phyloP scores from a whole-genome alignment of 2,797 vertebrate species.

The Acanthurus tractus region DNA sequence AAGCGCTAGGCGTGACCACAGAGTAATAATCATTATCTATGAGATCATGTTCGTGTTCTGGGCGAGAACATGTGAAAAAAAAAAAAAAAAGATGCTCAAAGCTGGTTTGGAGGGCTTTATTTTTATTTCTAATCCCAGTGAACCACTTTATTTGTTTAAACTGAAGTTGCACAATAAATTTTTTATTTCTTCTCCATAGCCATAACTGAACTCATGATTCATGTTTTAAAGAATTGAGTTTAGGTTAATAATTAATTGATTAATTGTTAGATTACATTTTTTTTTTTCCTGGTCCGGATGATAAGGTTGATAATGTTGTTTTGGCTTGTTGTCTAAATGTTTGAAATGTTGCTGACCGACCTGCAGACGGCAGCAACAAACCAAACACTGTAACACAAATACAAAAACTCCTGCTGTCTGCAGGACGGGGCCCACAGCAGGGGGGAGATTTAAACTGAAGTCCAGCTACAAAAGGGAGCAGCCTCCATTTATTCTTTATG shows the following conservation, averaged over 20 bases:
- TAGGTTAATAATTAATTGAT: too few relatives aligned
- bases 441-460: background rate
- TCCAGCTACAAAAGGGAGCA: background rate
- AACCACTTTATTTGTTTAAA: too few relatives aligned
- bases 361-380: constrained; percentile 52
- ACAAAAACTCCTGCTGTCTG: background rate
- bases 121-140: too few relatives aligned
- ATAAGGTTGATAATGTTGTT: background rate
- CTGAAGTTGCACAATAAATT: background rate
- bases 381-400: background rate
- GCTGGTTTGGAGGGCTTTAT: background rate
- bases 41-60: constrained; percentile 34
- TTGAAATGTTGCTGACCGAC: constrained; percentile 30
- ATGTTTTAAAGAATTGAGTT: too few relatives aligned
- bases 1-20: constrained; percentile 60
- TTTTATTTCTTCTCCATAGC: too few relatives aligned
- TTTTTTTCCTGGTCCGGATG: too few relatives aligned
- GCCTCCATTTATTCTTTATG: background rate
- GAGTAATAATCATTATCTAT: constrained; percentile 48
- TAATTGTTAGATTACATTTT: too few relatives aligned
- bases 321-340: background rate
- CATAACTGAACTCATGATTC: too few relatives aligned
- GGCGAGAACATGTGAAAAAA: background rate
- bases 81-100: background rate
- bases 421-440: background rate